phyloP scores from a whole-genome alignment of 1,140 invertebrate genomes.

The Drosophila prosaltans region DNA sequence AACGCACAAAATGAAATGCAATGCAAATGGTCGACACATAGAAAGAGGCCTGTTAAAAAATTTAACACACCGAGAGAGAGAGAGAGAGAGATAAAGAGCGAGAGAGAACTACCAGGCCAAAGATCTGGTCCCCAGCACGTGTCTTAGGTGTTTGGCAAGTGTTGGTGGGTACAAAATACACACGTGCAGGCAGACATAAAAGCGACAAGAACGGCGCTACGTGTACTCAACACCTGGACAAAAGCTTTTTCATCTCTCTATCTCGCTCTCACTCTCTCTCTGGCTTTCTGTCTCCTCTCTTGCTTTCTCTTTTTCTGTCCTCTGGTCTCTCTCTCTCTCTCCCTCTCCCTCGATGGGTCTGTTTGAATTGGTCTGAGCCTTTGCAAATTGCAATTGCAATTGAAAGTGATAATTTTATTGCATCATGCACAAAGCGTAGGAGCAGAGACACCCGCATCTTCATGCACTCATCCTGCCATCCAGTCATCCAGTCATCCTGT shows the following conservation, averaged over 20 bases:
- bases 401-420: constrained; percentile 79
- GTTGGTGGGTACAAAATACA: constrained; percentile 7
- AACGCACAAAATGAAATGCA: constrained; percentile 56
- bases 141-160: constrained; percentile 8
- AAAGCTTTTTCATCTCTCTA: constrained; percentile 13
- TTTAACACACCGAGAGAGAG: constrained; percentile 25
- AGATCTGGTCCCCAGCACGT: constrained; percentile 16
- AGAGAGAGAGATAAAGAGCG: background rate
- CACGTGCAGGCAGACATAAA: constrained; percentile 50
- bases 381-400: constrained; percentile 61
- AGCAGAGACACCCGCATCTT: constrained; percentile 14
- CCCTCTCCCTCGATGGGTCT: constrained; percentile 28
- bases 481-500: too few relatives aligned
- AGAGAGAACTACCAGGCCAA: background rate
- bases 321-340: background rate
- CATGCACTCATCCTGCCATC: background rate
- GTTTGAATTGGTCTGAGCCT: constrained; percentile 22
- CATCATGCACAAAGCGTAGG: constrained; percentile 40
- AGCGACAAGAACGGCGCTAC: constrained; percentile 47
- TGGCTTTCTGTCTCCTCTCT: background rate
- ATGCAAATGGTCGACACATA: constrained; percentile 54
- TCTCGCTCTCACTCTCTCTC: background rate
- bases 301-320: background rate
- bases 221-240: constrained; percentile 65
- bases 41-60: constrained; percentile 34